These are phyloP conservation scores for Drosophila cognata DNA, from an alignment of 2,888 invertebrate species.

Conservation along the genomic window DNA sequence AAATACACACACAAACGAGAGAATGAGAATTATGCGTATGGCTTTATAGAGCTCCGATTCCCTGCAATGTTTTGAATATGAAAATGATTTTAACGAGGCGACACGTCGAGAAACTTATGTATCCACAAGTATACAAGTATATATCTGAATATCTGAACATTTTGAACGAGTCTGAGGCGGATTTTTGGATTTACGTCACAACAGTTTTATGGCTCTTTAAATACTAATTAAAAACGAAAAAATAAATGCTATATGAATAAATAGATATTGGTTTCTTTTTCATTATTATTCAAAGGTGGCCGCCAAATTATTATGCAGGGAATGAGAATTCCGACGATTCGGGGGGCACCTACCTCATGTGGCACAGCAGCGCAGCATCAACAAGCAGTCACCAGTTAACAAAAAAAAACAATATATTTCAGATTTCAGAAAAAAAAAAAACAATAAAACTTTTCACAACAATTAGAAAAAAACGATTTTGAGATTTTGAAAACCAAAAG, in stretches of 20 bases:
- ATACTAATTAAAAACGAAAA: slow-evolving; percentile 60
- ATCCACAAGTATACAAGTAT: slow-evolving; percentile 17
- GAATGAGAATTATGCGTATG: slow-evolving; percentile 36
- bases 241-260: slow-evolving; percentile 4
- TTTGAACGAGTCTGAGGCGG: slow-evolving; percentile 7
- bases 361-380: slow-evolving; percentile 43
- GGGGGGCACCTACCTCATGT: slow-evolving; percentile 45
- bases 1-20: slow-evolving; percentile 5
- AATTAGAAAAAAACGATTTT: slow-evolving; percentile 12
- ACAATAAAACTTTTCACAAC: neutral
- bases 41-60: slow-evolving; percentile 34
- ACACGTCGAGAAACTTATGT: slow-evolving; percentile 49
- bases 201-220: slow-evolving; percentile 73
- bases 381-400: slow-evolving; percentile 34
- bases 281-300: slow-evolving; percentile 27
- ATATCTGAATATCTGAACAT: slow-evolving; percentile 17
- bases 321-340: neutral
- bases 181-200: slow-evolving; percentile 72
- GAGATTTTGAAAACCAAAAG: slow-evolving; percentile 10
- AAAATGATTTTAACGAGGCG: slow-evolving; percentile 71
- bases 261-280: slow-evolving; percentile 5
- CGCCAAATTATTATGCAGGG: slow-evolving; percentile 43
- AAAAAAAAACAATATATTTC: slow-evolving; percentile 1
- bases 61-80: slow-evolving; percentile 60
- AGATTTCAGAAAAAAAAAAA: neutral